Evolutionary conservation across 2,888 invertebrate genomes (phyloP), one percentile per base, ranked within the genome.

Genomic region (Dasysyrphus tricinctus): DNA sequence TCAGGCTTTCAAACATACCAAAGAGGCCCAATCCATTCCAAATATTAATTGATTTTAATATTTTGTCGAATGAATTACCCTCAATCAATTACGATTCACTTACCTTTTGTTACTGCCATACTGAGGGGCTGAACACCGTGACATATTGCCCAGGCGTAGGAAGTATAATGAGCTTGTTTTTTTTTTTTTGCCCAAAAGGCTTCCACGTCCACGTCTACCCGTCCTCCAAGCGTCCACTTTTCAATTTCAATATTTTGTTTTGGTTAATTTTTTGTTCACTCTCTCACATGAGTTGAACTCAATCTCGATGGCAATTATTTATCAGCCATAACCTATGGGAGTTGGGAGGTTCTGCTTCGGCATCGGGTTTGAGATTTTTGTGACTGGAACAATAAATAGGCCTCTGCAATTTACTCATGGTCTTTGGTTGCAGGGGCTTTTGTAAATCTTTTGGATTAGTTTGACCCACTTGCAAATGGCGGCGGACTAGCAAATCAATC

Each of bases 41-140:
- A 76, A 47, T 65, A 56, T 77, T 85, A 80, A 85, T 85, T 81
- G 85, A 85, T 85, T 85, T 81, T 47, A 81, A 85, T 81, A 85
- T 85, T 69, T 85, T 81, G 85, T 74, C 85, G 56, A 77, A 72
- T 77, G 80, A 56, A 85, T 85, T 77, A 73, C 76, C 76, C 80
- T 16, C 84, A 85, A 85, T 85, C 76, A 85, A 85, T 85, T 73
- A 77, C 72, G 47, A 32, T 74, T 72, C 69, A 74, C 56, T 82
- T 61, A 78, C 57, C 73, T 65, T 69, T 61, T 69, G 47, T 44
- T 39, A 69, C 42, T 1, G 8, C n/a, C 54, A 59, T 34, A 8
- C 39, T 49, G 19, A 5, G 12, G n/a, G 56, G 59, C 44, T 19
- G 14, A 47, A 61, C 34, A 42, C 39, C 39, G 57, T 77, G 81